A percentile compares a stretch with the other conserved stretches of the same genome.
These are phyloP conservation scores for Holacanthella duospinosa DNA, from an alignment of 2,888 invertebrate genomes.

Conservation along the genomic window DNA sequence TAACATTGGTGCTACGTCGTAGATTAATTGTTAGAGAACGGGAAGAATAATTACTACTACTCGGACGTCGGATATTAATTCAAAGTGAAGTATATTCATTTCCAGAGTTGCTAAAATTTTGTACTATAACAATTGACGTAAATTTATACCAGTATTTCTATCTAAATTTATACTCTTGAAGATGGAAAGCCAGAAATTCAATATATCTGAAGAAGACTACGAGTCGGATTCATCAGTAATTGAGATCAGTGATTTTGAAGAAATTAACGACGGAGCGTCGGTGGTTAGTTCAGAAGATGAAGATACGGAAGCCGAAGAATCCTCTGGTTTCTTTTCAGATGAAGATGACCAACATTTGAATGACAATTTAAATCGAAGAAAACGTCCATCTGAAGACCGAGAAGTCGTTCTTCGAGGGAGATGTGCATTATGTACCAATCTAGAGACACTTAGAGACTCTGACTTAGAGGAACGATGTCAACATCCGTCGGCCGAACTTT, in stretches of 20 bases:
- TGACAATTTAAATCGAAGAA: background rate
- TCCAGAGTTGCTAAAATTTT: too few species aligned
- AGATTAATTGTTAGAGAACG: too few species aligned
- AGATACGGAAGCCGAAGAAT: background rate
- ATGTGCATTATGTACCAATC: background rate
- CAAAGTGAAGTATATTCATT: too few species aligned
- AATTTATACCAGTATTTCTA: too few species aligned
- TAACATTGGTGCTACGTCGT: too few species aligned
- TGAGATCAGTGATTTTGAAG: background rate
- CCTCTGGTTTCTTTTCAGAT: background rate
- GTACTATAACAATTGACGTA: too few species aligned
- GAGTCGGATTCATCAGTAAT: background rate
- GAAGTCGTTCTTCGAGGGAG: background rate
- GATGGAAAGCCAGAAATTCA: background rate
- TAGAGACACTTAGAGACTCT: background rate
- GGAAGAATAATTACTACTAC: too few species aligned
- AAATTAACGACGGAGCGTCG: background rate
- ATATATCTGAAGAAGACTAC: background rate
- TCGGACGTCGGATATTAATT: too few species aligned
- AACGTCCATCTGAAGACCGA: background rate
- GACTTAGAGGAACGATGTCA: background rate
- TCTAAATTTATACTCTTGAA: too few species aligned
- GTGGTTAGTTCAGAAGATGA: background rate
- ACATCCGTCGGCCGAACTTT: background rate
- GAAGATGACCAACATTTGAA: background rate